A percentile compares a stretch with the other conserved stretches of the same genome.
Evolutionary conservation across 2,113 vertebrate genomes (phyloP).

Genomic region (Mustela lutreola): DNA sequence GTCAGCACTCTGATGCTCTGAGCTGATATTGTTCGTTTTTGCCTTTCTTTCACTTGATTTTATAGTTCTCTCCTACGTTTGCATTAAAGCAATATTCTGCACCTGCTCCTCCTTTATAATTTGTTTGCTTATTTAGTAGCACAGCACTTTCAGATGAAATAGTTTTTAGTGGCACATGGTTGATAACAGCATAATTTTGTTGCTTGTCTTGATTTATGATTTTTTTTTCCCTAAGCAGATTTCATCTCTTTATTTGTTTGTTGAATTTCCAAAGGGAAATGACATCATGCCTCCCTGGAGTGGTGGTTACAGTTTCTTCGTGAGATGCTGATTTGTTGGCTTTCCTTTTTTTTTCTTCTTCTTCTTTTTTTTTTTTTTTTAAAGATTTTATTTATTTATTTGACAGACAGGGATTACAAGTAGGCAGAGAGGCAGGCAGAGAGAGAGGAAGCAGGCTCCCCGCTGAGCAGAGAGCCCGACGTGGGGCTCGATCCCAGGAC

Average conservation of each 20-base stretch:
- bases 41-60: background rate
- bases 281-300: background rate
- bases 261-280: slow-evolving; percentile 21
- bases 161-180: background rate
- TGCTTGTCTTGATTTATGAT: background rate
- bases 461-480: too few species aligned
- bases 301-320: background rate
- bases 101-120: background rate
- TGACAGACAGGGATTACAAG: too few species aligned
- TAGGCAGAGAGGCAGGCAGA: too few species aligned
- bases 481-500: too few species aligned
- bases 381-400: too few species aligned
- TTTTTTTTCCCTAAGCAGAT: slow-evolving; percentile 13
- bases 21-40: background rate
- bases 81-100: background rate
- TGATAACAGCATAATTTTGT: background rate
- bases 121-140: slow-evolving; percentile 1
- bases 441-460: too few species aligned
- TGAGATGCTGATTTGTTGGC: slow-evolving; percentile 48
- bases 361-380: too few species aligned
- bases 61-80: background rate
- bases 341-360: background rate
- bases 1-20: background rate
- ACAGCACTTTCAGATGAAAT: background rate
- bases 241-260: background rate